phyloP scores from a whole-genome alignment of 2,797 vertebrate genomes.

The Poeciliopsis presidionis region DNA sequence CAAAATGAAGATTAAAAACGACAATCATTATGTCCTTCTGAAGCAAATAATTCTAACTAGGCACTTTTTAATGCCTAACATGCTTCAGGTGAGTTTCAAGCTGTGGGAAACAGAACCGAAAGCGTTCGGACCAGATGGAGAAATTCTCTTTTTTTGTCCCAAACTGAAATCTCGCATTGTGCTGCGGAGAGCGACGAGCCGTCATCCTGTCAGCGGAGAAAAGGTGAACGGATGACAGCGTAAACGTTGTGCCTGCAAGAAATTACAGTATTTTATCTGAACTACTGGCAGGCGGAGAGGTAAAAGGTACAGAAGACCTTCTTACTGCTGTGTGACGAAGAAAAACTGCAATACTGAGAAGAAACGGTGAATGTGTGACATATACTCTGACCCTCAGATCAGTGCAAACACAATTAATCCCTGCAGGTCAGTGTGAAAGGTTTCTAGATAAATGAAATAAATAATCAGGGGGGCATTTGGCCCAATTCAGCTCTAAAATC shows the following conservation, averaged over 20 bases:
- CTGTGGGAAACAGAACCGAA: background rate
- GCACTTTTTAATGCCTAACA: background rate
- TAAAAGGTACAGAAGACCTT: background rate
- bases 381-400: too few relatives aligned
- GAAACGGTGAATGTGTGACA: background rate
- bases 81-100: background rate
- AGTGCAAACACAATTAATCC: background rate
- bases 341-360: background rate
- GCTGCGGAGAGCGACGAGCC: background rate
- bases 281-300: background rate
- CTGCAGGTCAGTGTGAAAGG: too few relatives aligned
- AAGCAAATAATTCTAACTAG: background rate
- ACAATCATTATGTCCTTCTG: background rate
- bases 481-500: background rate
- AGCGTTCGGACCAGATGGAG: background rate
- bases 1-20: background rate
- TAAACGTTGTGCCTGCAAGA: background rate
- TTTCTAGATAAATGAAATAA: background rate
- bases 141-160: background rate
- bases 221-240: background rate
- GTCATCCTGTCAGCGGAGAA: background rate
- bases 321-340: background rate
- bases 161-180: background rate
- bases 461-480: background rate
- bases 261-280: background rate